Conservation (phyloP, 1,140 invertebrate species). For the Episyrphus balteatus region DNA sequence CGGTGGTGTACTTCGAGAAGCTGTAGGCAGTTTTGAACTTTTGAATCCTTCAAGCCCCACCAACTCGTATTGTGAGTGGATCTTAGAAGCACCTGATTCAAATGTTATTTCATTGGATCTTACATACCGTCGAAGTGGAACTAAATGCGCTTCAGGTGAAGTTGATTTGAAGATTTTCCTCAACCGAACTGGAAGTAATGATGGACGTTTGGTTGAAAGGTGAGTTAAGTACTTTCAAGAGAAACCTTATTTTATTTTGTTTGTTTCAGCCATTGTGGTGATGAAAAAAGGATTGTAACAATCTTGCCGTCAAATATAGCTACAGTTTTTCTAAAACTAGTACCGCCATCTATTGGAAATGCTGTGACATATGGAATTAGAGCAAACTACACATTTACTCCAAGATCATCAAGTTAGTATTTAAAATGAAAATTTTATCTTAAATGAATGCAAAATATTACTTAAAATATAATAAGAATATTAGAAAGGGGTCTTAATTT, state of each 20-base stretch:
- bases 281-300: too few relatives aligned
- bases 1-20: constrained; percentile 52
- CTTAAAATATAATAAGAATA: too few relatives aligned
- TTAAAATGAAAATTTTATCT: too few relatives aligned
- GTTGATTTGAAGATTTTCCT: neutral
- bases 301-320: too few relatives aligned
- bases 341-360: too few relatives aligned
- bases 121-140: neutral
- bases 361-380: too few relatives aligned
- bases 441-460: too few relatives aligned
- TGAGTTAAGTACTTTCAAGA: neutral
- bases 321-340: too few relatives aligned
- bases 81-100: constrained; percentile 55
- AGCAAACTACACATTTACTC: too few relatives aligned
- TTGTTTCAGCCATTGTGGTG: too few relatives aligned
- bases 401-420: too few relatives aligned
- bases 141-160: neutral
- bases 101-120: constrained; percentile 51
- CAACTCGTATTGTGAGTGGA: constrained; percentile 53
- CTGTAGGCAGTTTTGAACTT: constrained; percentile 39
- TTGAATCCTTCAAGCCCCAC: constrained; percentile 32
- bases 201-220: constrained; percentile 1
- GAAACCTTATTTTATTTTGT: neutral
- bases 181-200: neutral
- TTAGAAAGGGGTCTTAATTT: too few relatives aligned